These are phyloP conservation scores for Upupa epops DNA, from an alignment of 2,113 vertebrate species.

Conservation along the genomic window DNA sequence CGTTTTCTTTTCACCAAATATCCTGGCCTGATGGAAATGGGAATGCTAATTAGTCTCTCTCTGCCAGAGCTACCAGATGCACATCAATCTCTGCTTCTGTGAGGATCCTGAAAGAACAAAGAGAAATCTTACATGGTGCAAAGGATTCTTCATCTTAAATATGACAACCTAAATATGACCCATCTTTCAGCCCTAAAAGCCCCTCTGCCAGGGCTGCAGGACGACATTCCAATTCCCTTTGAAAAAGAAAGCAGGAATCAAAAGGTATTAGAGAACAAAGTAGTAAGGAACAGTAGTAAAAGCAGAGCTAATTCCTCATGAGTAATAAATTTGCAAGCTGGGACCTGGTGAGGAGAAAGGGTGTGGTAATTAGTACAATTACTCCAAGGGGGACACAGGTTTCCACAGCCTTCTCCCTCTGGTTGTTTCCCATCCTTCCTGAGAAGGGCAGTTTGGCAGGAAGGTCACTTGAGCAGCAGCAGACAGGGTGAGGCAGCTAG, in stretches of 20 bases:
- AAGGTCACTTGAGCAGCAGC: background rate
- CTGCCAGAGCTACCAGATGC: slow-evolving; percentile 92
- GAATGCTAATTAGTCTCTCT: slow-evolving; percentile 85
- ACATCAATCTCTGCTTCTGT: slow-evolving; percentile 90
- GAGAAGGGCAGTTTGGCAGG: background rate
- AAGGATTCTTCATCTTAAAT: background rate
- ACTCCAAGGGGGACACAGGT: background rate
- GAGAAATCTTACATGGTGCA: slow-evolving; percentile 21
- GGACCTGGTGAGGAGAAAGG: background rate
- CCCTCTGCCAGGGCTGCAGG: background rate
- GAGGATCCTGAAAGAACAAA: slow-evolving; percentile 84
- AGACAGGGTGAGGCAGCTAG: background rate
- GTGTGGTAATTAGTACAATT: background rate
- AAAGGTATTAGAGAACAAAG: background rate
- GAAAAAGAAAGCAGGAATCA: slow-evolving; percentile 10
- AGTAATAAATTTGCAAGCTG: background rate
- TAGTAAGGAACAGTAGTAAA: background rate
- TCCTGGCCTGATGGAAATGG: slow-evolving; percentile 45
- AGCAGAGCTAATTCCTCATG: background rate
- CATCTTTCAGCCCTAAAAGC: background rate
- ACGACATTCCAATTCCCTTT: background rate
- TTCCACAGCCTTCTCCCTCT: background rate
- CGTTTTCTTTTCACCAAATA: slow-evolving; percentile 62
- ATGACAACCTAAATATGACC: background rate
- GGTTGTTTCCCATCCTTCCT: background rate